Evolutionary conservation across 2,888 invertebrate genomes (phyloP).

Genomic region (Mythimna vitellina): DNA sequence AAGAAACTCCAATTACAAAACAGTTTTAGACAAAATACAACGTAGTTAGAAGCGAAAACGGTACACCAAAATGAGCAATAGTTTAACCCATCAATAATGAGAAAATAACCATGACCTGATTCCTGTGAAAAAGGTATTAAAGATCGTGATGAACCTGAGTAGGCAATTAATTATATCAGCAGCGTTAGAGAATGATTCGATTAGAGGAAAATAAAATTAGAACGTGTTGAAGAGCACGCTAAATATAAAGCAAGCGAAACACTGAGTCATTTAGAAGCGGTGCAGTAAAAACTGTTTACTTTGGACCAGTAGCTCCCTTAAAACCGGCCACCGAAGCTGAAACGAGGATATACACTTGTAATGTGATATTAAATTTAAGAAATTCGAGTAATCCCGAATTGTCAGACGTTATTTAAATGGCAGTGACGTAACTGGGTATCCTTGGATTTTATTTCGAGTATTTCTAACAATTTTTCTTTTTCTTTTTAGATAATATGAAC

Average conservation of each 20-base stretch:
- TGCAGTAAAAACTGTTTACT: conserved; percentile 88
- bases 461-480: not conserved
- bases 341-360: conserved; percentile 74
- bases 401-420: not conserved
- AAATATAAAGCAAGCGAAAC: conserved; percentile 85
- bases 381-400: conserved; percentile 5
- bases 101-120: conserved; percentile 48
- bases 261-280: conserved; percentile 83
- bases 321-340: conserved; percentile 90
- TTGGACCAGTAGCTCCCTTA: conserved; percentile 84
- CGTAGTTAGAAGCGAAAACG: conserved; percentile 33
- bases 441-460: not conserved
- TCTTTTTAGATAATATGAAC: not conserved
- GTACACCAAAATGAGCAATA: no score
- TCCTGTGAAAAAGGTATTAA: conserved; percentile 35
- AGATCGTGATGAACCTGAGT: conserved; percentile 60
- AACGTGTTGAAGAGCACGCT: conserved; percentile 75
- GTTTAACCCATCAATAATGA: no score
- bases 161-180: conserved; percentile 66
- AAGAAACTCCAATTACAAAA: conserved; percentile 5
- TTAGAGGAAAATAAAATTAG: conserved; percentile 84
- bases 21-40: conserved; percentile 39
- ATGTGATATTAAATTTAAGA: conserved; percentile 39
- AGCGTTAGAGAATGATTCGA: conserved; percentile 76
- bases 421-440: not conserved